Base-by-base conservation (phyloP, 2,888 invertebrate genomes). In the Cheilosia grossa region DNA sequence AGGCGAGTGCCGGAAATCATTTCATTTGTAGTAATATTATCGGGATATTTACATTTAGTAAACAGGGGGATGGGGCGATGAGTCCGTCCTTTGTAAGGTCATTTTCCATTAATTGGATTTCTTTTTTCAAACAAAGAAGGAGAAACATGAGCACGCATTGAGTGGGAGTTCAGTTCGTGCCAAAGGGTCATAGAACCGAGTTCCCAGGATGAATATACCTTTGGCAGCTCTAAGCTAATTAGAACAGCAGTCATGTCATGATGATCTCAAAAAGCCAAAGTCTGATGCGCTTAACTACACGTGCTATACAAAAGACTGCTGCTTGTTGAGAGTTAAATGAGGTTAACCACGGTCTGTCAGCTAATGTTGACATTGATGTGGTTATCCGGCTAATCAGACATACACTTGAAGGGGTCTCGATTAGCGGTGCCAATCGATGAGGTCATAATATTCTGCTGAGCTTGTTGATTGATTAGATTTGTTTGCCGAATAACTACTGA, bases 11-110 rank as follows among this genome's bases (percentile, higher is more conserved):
- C 67, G 67, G 73, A 79, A 82, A 63, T 73, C 54, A 79, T 82
- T 82, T 63, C 63, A 67, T 51, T 79, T 82, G 73, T 67, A 56
- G 73, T 53, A 73, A 82, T 79, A 79, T 82, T 69, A 79, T 73
- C 37, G n/a, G 27, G 67, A 30, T 19, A 58, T 69, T 69, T 56
- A 13, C 37, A 54, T 21, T 54, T 67, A 42, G 4, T 47, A 37
- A 19, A 10, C 24, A 19, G 13, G 4, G 37, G 27, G 33, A 6
- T 33, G 30, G 15, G 37, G 17, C 37, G 64, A 47, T 17, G 42
- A 17, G 1, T 15, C 30, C 47, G n/a, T 17, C 9, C 24, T 37
- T n/a, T 37, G 58, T 67, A 56, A 30, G 56, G 44, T 33, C 13
- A 13, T 33, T 44, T 44, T 33, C 56, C 15, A 33, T 47, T 56